Evolutionary conservation across 2,888 invertebrate genomes (phyloP), one percentile per base, ranked within the genome.

Genomic region (Ceraclea dissimilis): DNA sequence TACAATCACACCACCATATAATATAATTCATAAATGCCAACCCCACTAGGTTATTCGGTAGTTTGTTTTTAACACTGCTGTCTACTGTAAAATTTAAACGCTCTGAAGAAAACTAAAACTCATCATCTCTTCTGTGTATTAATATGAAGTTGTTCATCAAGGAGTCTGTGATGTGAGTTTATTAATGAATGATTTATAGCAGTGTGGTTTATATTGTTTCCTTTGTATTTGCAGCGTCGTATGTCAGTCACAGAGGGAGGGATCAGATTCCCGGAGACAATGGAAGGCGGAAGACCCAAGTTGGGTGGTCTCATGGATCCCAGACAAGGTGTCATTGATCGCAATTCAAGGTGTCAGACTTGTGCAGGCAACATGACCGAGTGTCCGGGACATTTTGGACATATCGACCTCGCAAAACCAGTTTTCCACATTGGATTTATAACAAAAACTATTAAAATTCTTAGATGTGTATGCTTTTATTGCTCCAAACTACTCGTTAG

Each of bases 341-440:
- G 97, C 64, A 87, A 84, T 66, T 92, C 95, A 2, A 80, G 94
- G 59, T 96, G 96, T 68, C 93, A 93, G 71, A 97, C 96, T 0
- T 97, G 96, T 71, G 95, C 96, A 60, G 93, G 98, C 48, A 96
- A 94, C 68, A 93, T 97, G 91, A 92, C 94, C 0, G 97, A 98
- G 72, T 99, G 99, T 71, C 97, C 99, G 2, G 99, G 99, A 1
- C 99, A 99, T 73, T 99, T 99, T 76, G 99, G 97, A 2, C 99
- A 99, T 71, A 90, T 99, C 66, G 97, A 99, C 72, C 77, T 99
- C 63, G 90, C 97, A 0, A 99, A 99, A 71, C 99, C 99, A 18
- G 99, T 99, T 1, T 99, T 93, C 73, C 98, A 99, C 71, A 90
- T 97, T 69, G 98, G 97, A 34, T 99, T 98, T 68, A 81, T 99